These are phyloP conservation scores for Galerucella pusilla DNA, from an alignment of 2,888 invertebrate species.

Conservation along the genomic window DNA sequence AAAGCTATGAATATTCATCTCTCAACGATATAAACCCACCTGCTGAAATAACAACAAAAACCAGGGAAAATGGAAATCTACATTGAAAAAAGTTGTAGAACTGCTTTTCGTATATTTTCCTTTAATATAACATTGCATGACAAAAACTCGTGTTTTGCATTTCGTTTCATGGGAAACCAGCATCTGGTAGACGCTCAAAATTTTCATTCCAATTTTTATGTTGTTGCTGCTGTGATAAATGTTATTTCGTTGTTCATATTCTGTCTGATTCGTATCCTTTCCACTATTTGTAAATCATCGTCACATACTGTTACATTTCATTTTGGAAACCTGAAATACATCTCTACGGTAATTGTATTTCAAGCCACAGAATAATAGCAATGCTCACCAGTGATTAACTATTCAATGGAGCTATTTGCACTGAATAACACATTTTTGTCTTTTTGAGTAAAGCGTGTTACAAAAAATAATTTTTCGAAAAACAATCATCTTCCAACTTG, in stretches of 20 bases:
- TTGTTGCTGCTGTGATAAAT: conserved; percentile 43
- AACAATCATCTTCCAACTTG: too few relatives aligned
- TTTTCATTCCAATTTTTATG: conserved; percentile 56
- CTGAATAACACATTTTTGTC: too few relatives aligned
- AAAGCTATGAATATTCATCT: conserved; percentile 19
- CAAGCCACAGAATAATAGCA: too few relatives aligned
- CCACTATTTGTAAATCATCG: neutral
- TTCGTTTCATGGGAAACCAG: conserved; percentile 52
- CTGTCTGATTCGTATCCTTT: neutral
- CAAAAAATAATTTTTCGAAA: too few relatives aligned
- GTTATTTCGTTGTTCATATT: conserved; percentile 26
- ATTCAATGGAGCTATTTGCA: too few relatives aligned
- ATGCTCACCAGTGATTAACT: too few relatives aligned
- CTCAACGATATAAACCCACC: conserved; percentile 6
- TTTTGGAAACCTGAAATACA: too few relatives aligned
- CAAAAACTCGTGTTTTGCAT: conserved; percentile 49
- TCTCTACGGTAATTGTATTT: too few relatives aligned
- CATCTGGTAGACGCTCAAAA: conserved; percentile 56
- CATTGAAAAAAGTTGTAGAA: conserved; percentile 22
- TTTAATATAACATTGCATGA: conserved; percentile 49
- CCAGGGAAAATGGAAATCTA: conserved; percentile 13
- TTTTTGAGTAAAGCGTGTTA: too few relatives aligned
- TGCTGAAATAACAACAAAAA: conserved; percentile 16
- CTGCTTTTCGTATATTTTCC: conserved; percentile 42
- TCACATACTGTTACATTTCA: too few relatives aligned